Percentiles rank a stretch among this genome's conserved stretches.
phyloP scores from a whole-genome alignment of 2,113 vertebrate genomes.

The Myiozetetes cayanensis region DNA sequence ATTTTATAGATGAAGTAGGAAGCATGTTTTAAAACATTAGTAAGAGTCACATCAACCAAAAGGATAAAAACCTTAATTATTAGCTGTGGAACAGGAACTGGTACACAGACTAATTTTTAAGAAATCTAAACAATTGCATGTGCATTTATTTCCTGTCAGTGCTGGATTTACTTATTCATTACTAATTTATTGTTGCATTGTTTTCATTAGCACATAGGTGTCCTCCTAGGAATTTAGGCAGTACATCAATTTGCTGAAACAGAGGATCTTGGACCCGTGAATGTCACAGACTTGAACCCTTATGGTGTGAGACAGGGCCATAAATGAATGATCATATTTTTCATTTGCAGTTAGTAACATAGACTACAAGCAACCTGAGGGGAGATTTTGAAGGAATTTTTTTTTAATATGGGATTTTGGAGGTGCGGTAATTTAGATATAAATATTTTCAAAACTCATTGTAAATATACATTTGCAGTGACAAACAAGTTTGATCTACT shows the following conservation, averaged over 20 bases:
- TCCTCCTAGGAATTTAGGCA: neutral
- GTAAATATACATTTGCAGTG: neutral
- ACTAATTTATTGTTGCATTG: neutral
- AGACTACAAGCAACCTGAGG: neutral
- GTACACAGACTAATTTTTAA: neutral
- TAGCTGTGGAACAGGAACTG: neutral
- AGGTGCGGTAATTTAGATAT: neutral
- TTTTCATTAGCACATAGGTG: neutral
- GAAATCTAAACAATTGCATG: neutral
- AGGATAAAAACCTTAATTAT: neutral
- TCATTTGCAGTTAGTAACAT: neutral
- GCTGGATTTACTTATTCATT: neutral
- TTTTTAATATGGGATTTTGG: neutral
- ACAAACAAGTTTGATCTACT: neutral
- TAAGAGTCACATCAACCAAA: neutral
- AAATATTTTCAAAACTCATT: neutral
- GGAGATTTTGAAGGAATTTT: neutral
- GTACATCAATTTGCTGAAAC: neutral
- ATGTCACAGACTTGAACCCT: neutral
- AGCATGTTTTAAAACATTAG: neutral
- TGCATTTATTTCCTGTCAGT: neutral
- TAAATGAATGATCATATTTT: neutral
- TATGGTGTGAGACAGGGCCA: neutral
- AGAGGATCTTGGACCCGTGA: neutral
- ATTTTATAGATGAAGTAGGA: neutral